Evolutionary conservation across 2,888 invertebrate genomes (phyloP).

Genomic region (Venusia cambrica): DNA sequence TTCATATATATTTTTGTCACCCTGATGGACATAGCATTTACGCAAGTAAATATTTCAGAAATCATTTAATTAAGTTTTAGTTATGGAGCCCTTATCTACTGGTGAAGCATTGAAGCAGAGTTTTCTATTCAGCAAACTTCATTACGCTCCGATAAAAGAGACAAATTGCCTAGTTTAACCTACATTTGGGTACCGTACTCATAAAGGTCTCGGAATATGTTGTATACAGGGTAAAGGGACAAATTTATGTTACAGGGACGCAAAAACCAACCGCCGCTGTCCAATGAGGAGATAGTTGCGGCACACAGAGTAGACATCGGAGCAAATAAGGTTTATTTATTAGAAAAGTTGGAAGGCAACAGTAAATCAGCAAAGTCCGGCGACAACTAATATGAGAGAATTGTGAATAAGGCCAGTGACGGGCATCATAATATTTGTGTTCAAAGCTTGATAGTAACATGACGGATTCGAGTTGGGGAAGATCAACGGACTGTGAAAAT

Average conservation of each 20-base stretch:
- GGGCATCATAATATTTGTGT: slow-evolving; percentile 43
- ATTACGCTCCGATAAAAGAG: slow-evolving; percentile 66
- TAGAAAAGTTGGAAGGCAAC: slow-evolving; percentile 69
- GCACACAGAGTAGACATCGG: slow-evolving; percentile 69
- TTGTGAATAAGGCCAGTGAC: slow-evolving; percentile 38
- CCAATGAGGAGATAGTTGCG: slow-evolving; percentile 59
- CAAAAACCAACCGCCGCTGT: slow-evolving; percentile 54
- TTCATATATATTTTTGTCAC: too few relatives aligned
- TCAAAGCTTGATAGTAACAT: slow-evolving; percentile 42
- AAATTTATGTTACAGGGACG: slow-evolving; percentile 64
- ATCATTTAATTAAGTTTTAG: too few relatives aligned
- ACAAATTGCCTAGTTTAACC: slow-evolving; percentile 65
- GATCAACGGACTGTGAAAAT: slow-evolving; percentile 36
- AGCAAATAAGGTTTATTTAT: slow-evolving; percentile 76
- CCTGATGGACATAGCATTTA: too few relatives aligned
- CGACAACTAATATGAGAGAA: slow-evolving; percentile 46
- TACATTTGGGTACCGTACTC: slow-evolving; percentile 65
- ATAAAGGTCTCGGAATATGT: slow-evolving; percentile 66
- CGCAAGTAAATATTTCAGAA: too few relatives aligned
- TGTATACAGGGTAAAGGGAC: slow-evolving; percentile 56
- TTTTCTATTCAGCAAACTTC: slow-evolving; percentile 47
- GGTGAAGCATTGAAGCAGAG: slow-evolving; percentile 28
- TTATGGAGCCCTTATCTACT: too few relatives aligned
- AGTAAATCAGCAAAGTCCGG: slow-evolving; percentile 69
- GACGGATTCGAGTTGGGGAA: slow-evolving; percentile 36